phyloP scores from a whole-genome alignment of 2,113 vertebrate species.

The Hyaena hyaena region DNA sequence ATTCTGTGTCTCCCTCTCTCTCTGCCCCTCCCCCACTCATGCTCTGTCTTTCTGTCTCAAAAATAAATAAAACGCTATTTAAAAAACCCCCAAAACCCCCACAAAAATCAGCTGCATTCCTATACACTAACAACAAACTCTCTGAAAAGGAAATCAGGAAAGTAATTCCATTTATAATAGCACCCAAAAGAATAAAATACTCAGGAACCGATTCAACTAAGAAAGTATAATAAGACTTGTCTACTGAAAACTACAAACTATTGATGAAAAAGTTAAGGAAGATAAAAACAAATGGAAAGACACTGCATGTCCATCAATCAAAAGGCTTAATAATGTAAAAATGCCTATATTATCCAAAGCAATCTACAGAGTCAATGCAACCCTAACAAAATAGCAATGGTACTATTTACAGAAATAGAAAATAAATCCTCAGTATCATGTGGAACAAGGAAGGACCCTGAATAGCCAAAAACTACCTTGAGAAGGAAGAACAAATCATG shows the following conservation, averaged over 20 bases:
- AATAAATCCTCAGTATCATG: neutral
- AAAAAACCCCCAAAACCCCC: no score
- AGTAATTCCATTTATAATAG: neutral
- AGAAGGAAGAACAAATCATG: neutral
- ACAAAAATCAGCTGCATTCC: neutral
- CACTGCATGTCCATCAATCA: neutral
- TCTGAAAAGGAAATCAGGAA: neutral
- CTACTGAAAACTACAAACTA: neutral
- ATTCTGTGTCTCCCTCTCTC: no score
- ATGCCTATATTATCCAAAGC: neutral
- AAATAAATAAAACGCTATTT: no score
- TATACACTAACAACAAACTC: neutral
- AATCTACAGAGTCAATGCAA: neutral
- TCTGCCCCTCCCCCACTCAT: no score
- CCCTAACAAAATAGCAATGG: neutral
- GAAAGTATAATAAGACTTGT: neutral
- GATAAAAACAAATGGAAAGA: neutral
- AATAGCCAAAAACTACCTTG: neutral
- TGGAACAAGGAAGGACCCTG: neutral
- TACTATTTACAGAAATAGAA: neutral
- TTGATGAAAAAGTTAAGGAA: neutral
- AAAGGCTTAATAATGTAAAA: constrained; percentile 6
- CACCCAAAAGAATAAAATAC: neutral
- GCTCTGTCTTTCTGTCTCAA: no score
- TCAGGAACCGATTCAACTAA: neutral